Evolutionary conservation across 2,113 vertebrate genomes (phyloP).

Genomic region (Cromileptes altivelis): DNA sequence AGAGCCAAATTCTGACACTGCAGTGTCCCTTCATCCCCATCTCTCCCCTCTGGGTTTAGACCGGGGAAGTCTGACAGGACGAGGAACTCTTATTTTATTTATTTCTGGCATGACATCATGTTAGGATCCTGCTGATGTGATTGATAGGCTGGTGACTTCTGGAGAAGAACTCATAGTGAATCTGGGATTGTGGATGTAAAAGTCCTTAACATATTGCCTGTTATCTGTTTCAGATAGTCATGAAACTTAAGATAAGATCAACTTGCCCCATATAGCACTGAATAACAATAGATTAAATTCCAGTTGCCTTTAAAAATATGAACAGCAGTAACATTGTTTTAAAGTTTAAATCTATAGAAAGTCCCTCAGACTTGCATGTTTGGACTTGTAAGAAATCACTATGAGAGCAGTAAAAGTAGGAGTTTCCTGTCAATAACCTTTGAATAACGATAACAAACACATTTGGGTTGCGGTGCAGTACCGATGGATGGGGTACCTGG

Average conservation of each 20-base stretch:
- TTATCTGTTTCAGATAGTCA: neutral
- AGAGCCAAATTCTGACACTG: slow-evolving; percentile 38
- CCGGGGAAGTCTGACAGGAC: slow-evolving; percentile 17
- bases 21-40: slow-evolving; percentile 36
- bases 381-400: too few relatives aligned
- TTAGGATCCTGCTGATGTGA: neutral
- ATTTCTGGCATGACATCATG: slow-evolving; percentile 9
- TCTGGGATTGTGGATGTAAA: neutral
- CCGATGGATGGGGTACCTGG: too few relatives aligned
- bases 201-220: too few relatives aligned
- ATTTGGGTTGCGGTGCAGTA: too few relatives aligned
- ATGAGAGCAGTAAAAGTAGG: too few relatives aligned
- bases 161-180: neutral
- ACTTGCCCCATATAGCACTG: neutral
- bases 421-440: too few relatives aligned
- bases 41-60: slow-evolving; percentile 28
- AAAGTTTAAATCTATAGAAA: neutral
- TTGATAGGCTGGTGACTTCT: neutral
- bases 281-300: neutral
- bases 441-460: too few relatives aligned
- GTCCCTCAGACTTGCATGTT: too few relatives aligned
- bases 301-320: neutral
- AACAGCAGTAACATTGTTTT: neutral
- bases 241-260: neutral
- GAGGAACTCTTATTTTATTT: slow-evolving; percentile 28